These are phyloP conservation scores for Ellobium chinense DNA, from an alignment of 2,888 invertebrate species.

Conservation along the genomic window DNA sequence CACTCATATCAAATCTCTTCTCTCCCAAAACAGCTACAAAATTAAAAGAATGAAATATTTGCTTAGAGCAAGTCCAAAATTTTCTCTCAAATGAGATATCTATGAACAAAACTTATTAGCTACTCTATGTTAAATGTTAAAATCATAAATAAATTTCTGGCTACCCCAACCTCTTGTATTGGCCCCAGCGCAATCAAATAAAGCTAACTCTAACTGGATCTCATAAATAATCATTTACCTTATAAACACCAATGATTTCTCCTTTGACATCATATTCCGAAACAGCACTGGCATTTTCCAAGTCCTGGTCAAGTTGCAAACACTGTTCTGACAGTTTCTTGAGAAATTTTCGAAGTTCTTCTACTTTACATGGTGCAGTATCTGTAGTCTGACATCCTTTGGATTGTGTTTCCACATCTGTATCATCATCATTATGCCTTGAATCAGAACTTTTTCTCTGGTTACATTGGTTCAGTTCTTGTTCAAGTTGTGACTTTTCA, in stretches of 20 bases:
- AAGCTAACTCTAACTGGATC: no score
- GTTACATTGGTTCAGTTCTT: not conserved
- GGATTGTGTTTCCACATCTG: not conserved
- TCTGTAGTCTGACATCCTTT: constrained; percentile 21
- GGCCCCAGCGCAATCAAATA: no score
- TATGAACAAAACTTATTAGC: no score
- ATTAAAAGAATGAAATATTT: no score
- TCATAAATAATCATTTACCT: constrained; percentile 6
- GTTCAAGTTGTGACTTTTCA: not conserved
- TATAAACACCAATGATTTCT: not conserved
- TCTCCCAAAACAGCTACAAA: no score
- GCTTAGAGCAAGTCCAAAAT: no score
- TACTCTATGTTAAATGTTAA: no score
- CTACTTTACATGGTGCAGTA: not conserved
- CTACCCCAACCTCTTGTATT: no score
- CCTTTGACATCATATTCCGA: not conserved
- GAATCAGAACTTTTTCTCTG: not conserved
- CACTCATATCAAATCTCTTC: no score
- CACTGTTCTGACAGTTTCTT: constrained; percentile 28
- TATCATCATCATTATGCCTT: not conserved
- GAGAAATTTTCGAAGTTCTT: constrained; percentile 24
- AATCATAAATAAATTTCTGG: no score
- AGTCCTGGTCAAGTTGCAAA: constrained; percentile 3
- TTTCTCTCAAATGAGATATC: no score
- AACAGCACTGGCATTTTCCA: not conserved